These are phyloP conservation scores for Hesperia comma DNA, from an alignment of 2,888 invertebrate species.

Conservation along the genomic window DNA sequence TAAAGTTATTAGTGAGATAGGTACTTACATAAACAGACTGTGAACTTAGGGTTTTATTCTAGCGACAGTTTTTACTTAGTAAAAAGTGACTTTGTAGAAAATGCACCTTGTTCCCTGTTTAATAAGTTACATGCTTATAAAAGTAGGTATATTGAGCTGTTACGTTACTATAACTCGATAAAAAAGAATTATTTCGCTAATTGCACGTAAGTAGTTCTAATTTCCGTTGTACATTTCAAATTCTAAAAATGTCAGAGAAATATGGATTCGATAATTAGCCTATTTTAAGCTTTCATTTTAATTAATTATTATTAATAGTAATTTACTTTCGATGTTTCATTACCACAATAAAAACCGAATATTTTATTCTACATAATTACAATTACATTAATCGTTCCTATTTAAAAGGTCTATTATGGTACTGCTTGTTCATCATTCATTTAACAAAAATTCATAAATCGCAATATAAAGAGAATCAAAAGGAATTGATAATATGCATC, in stretches of 20 bases:
- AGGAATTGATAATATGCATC: too few relatives aligned
- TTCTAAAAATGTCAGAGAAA: conserved; percentile 1
- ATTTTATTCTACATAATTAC: background rate
- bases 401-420: background rate
- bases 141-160: background rate
- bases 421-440: too few relatives aligned
- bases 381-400: background rate
- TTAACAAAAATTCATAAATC: too few relatives aligned
- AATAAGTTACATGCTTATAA: conserved; percentile 5
- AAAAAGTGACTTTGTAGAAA: conserved; percentile 34
- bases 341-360: background rate
- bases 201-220: too few relatives aligned
- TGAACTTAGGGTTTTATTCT: conserved; percentile 25
- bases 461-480: too few relatives aligned
- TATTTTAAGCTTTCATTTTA: too few relatives aligned
- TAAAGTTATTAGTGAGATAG: background rate
- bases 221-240: background rate
- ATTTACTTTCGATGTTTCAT: too few relatives aligned
- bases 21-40: background rate
- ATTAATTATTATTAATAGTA: too few relatives aligned
- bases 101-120: conserved; percentile 31
- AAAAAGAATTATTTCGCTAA: too few relatives aligned
- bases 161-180: background rate
- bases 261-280: too few relatives aligned
- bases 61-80: conserved; percentile 35